Base-by-base conservation (phyloP, 2,797 vertebrate genomes). In the Falco rusticolus region DNA sequence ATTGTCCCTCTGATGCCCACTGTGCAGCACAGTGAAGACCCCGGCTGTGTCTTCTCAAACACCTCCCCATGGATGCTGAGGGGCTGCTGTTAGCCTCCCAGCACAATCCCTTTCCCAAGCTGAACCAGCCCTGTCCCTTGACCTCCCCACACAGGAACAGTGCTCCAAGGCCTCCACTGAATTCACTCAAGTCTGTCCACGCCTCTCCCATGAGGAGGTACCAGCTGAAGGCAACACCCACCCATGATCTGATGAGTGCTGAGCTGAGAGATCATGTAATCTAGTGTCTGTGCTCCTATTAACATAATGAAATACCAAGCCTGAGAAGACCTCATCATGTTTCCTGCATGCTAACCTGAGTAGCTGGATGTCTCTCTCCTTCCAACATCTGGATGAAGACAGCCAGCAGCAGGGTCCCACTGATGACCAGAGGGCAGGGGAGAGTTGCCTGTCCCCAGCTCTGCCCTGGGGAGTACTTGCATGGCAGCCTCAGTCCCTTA, bases 181-280 rank as follows among this genome's bases (percentile, higher is more conserved):
- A 16, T n/a, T 54, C 17, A 1, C 33, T 86, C 10, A 33, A 18
- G 2, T 39, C 6, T 33, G 41, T 13, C 20, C 33, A 5, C 5
- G 5, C 39, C 56, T 65, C 56, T 72, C 29, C 21, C 6, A 16
- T 2, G 3, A 0, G 1, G 7, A 31, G 3, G 19, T 13, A 15
- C 12, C 31, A 39, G 16, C 4, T 51, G 47, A 20, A 77, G 39
- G 15, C 20, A 78, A 22, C 17, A 64, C 6, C 54, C 48, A n/a
- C 4, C 0, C 0, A 0, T 2, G 4, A 4, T 87, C n/a, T n/a
- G 37, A 50, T 0, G 1, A 54, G 41, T 2, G 6, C 15, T 84
- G 70, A 66, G 51, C 41, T 68, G 60, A 92, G 33, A 34, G 26
- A 25, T 12, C 6, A 0, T 0, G 1, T 19, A 21, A 65, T 37